Percentiles rank a stretch among this genome's conserved stretches.
phyloP scores from a whole-genome alignment of 2,113 vertebrate species.

The Erythrocercus mccallii region DNA sequence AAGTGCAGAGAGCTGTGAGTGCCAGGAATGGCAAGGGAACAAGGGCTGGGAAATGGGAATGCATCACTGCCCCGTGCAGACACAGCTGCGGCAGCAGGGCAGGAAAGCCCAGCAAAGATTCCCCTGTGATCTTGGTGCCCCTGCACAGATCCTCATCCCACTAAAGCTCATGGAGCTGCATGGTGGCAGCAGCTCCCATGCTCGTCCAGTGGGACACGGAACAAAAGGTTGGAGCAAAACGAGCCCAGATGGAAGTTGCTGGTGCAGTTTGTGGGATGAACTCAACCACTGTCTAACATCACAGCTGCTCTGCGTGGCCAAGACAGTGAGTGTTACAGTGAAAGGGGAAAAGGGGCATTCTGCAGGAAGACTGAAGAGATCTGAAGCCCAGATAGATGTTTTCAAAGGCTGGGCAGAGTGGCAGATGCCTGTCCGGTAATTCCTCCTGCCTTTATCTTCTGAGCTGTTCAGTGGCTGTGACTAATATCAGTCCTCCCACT shows the following conservation, averaged over 20 bases:
- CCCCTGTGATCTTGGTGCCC: not conserved
- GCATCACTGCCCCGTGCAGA: not conserved
- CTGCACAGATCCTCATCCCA: not conserved
- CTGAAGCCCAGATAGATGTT: not conserved
- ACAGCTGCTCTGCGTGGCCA: not conserved
- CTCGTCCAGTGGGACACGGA: not conserved
- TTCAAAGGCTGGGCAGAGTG: conserved; percentile 8
- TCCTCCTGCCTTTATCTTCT: conserved; percentile 49
- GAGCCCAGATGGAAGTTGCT: accelerated
- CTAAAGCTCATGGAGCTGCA: not conserved
- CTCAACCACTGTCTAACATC: not conserved
- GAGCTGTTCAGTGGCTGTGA: conserved; percentile 57
- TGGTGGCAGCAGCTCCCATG: not conserved
- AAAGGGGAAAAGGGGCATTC: not conserved
- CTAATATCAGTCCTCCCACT: conserved; percentile 68
- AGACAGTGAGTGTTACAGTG: not conserved
- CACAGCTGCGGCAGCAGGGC: not conserved
- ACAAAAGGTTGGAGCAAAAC: not conserved
- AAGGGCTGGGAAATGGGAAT: not conserved
- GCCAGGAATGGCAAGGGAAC: not conserved
- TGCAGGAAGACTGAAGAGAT: not conserved
- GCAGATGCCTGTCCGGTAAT: conserved; percentile 39
- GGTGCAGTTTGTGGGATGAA: not conserved
- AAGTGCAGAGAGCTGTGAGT: not conserved
- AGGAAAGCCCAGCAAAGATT: not conserved